These are phyloP conservation scores for Rhabdornis inornatus DNA, from an alignment of 2,113 vertebrate genomes.

Conservation along the genomic window DNA sequence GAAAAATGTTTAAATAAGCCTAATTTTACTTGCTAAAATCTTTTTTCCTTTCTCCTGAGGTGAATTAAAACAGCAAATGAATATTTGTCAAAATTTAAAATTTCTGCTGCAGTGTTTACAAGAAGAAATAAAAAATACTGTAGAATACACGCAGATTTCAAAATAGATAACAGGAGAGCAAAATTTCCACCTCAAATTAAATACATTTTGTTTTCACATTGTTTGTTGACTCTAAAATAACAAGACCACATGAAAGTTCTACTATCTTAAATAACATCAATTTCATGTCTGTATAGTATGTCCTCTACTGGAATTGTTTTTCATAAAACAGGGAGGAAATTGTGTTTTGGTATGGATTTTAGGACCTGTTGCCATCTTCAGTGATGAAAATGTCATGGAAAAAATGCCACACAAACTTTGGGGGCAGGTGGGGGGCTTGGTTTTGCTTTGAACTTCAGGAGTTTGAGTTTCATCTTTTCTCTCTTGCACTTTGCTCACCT, in stretches of 20 bases:
- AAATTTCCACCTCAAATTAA: not conserved
- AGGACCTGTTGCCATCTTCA: not conserved
- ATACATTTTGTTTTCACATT: not conserved
- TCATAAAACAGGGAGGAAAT: not conserved
- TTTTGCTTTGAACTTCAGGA: not conserved
- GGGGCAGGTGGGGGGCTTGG: fast-evolving
- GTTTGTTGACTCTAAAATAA: not conserved
- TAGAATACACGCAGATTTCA: not conserved
- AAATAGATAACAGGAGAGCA: not conserved
- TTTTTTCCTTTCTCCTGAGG: not conserved
- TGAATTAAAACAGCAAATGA: not conserved
- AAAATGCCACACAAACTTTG: not conserved
- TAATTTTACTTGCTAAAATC: constrained; percentile 28
- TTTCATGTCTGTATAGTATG: not conserved
- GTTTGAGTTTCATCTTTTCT: not conserved
- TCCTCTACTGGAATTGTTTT: not conserved
- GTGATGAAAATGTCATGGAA: not conserved
- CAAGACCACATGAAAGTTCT: not conserved
- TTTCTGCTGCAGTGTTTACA: not conserved
- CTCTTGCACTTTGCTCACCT: not conserved
- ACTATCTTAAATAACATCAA: not conserved
- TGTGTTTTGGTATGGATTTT: not conserved
- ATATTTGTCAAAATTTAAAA: not conserved
- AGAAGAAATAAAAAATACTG: not conserved
- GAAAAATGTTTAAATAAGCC: constrained; percentile 33